Conservation (phyloP, 1,140 invertebrate species). For the Caerostris darwini region DNA sequence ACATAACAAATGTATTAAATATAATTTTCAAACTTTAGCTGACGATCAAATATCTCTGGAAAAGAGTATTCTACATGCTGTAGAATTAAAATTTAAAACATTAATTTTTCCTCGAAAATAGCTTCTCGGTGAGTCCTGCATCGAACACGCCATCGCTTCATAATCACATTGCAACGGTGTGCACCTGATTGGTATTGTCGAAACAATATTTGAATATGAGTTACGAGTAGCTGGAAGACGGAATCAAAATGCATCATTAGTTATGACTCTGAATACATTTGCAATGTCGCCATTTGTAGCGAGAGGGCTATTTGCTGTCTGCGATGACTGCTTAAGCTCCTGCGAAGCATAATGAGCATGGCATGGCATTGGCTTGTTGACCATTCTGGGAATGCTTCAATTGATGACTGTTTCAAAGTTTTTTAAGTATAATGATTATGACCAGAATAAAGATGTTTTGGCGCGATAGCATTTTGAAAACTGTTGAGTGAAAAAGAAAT, state of each 20-base stretch:
- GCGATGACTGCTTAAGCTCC: conserved; percentile 7
- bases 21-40: too few species aligned
- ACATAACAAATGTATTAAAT: too few species aligned
- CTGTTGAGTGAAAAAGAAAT: not conserved
- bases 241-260: conserved; percentile 41
- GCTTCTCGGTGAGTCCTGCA: not conserved
- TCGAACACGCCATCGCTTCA: not conserved
- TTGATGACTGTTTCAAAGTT: not conserved
- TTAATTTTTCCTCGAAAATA: not conserved
- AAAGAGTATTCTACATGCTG: not conserved
- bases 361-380: conserved; percentile 7
- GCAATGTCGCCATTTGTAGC: not conserved
- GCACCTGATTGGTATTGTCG: conserved; percentile 40
- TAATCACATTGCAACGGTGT: not conserved
- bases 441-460: not conserved
- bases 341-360: conserved; percentile 1
- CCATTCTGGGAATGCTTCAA: not conserved
- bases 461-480: not conserved
- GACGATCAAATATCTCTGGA: not conserved
- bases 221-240: conserved; percentile 45
- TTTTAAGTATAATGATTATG: conserved; percentile 37
- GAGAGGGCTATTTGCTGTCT: conserved; percentile 5
- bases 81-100: not conserved
- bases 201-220: conserved; percentile 31
- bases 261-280: conserved; percentile 35